Evolutionary conservation across 1,140 invertebrate genomes (phyloP).

Genomic region (Helicoverpa armigera): DNA sequence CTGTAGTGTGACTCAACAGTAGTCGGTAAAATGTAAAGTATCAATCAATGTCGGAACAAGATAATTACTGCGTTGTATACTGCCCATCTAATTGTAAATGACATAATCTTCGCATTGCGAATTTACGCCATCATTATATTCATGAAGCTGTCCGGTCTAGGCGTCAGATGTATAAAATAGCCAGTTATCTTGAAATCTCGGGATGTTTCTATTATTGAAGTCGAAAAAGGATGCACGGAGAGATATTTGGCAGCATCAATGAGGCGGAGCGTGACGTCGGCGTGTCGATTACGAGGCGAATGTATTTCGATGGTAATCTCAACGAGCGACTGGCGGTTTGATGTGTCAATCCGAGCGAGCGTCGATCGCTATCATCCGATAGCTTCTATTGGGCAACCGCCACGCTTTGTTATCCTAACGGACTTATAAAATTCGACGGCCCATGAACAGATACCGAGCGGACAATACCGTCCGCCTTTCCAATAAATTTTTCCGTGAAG

Average conservation of each 20-base stretch:
- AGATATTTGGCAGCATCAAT: constrained; percentile 64
- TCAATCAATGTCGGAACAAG: constrained; percentile 39
- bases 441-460: constrained; percentile 57
- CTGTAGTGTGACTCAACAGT: constrained; percentile 15
- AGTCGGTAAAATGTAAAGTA: constrained; percentile 13
- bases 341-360: constrained; percentile 80
- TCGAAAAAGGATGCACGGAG: constrained; percentile 44
- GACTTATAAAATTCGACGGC: constrained; percentile 70
- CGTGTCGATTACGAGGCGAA: constrained; percentile 75
- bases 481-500: constrained; percentile 56
- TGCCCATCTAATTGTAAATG: constrained; percentile 38
- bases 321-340: constrained; percentile 70
- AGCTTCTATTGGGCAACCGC: constrained; percentile 81
- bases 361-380: constrained; percentile 73
- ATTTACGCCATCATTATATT: constrained; percentile 27
- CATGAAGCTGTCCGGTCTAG: constrained; percentile 36
- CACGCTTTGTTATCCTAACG: constrained; percentile 81
- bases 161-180: constrained; percentile 23
- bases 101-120: constrained; percentile 30
- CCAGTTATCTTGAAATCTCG: constrained; percentile 27
- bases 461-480: constrained; percentile 58
- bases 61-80: constrained; percentile 22
- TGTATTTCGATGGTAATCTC: constrained; percentile 77
- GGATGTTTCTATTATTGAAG: constrained; percentile 41
- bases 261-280: constrained; percentile 69